Percentiles rank a stretch among this genome's conserved stretches.
phyloP scores from a whole-genome alignment of 2,113 vertebrate species.

The Brienomyrus longianalis region DNA sequence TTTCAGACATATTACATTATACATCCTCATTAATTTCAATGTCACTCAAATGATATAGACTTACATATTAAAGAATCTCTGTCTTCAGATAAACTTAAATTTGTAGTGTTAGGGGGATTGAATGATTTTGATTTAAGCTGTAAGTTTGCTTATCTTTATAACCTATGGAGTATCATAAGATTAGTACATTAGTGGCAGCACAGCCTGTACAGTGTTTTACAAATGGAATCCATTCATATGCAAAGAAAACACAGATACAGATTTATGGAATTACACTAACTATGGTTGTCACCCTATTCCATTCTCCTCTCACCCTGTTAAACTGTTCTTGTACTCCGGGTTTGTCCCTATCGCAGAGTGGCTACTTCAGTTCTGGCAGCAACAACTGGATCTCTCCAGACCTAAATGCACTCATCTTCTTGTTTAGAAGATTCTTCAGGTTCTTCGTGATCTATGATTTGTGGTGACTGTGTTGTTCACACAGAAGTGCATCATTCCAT shows the following conservation, averaged over 20 bases:
- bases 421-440: not conserved
- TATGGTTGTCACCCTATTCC: not conserved
- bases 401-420: not conserved
- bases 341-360: not conserved
- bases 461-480: not conserved
- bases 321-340: not conserved
- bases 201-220: not conserved
- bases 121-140: not conserved
- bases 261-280: not conserved
- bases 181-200: not conserved
- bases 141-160: not conserved
- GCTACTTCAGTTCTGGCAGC: not conserved
- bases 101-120: not conserved
- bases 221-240: not conserved
- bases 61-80: not conserved
- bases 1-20: not conserved
- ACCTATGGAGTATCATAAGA: not conserved
- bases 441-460: not conserved
- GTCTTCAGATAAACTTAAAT: no score
- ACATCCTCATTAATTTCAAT: not conserved
- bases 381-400: not conserved
- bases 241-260: not conserved
- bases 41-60: not conserved
- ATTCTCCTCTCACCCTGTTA: not conserved
- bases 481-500: not conserved